phyloP scores from a whole-genome alignment of 2,797 vertebrate species.

The Spinus pinus region DNA sequence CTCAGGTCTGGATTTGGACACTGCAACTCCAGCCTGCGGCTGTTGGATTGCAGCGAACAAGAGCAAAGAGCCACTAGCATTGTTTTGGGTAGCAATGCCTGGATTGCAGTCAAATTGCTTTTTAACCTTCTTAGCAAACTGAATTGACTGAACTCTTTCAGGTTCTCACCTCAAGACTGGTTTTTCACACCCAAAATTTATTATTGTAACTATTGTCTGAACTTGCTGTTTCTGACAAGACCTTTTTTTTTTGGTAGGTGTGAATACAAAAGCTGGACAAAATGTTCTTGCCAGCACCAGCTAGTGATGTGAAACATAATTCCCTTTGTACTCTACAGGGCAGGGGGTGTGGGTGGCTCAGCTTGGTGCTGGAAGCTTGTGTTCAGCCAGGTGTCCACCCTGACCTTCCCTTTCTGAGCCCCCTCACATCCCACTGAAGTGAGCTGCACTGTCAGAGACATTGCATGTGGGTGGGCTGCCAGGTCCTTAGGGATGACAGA shows the following conservation, averaged over 20 bases:
- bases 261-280: background rate
- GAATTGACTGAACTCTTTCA: background rate
- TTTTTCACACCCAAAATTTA: background rate
- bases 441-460: rapidly evolving
- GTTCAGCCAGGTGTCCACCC: background rate
- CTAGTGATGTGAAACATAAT: background rate
- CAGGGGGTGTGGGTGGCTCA: background rate
- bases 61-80: background rate
- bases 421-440: rapidly evolving
- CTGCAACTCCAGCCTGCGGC: background rate
- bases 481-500: background rate
- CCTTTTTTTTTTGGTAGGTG: background rate
- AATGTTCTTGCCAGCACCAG: background rate
- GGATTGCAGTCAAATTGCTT: background rate
- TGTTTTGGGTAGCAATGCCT: background rate
- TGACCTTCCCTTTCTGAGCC: background rate
- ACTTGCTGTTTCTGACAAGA: rapidly evolving
- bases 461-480: background rate
- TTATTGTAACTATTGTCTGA: background rate
- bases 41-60: background rate
- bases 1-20: background rate
- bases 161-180: background rate
- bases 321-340: background rate
- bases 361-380: background rate
- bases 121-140: background rate